Evolutionary conservation across 2,888 invertebrate genomes (phyloP), one percentile per base, ranked within the genome.

Genomic region (Macrosoma leucophasiata): DNA sequence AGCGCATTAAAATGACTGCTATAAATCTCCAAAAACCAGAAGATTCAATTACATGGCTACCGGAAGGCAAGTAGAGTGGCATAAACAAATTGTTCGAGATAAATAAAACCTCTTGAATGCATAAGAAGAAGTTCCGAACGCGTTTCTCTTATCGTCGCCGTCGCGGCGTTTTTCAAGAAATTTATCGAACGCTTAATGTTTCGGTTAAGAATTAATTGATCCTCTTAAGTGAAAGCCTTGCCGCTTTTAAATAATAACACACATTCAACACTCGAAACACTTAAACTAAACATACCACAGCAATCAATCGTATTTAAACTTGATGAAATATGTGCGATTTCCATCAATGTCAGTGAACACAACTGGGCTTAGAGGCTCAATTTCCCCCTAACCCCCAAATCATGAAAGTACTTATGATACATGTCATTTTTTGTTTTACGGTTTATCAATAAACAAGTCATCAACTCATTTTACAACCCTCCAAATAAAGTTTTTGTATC

Each of bases 1-100:
- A 76, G 77, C 75, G 72, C 68, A 65, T 68, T 66, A 60, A 62
- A 69, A 75, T 62, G 67, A 52, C 44, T 36, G 44, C 53, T 42
- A 73, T 82, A 73, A 79, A 81, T 79, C 76, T 74, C 59, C 57
- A 33, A 69, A 78, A 79, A 77, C 79, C 77, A 77, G 73, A 77
- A 76, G 81, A 81, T 81, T 81, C 78, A 81, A 81, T 82, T 77
- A 84, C 70, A 73, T 61, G 52, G 75, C 82, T 82, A 79, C 82
- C 75, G 79, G 72, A 78, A 73, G 64, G 66, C 71, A 59, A 55
- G 54, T 61, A 61, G 62, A 76, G 72, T 81, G 82, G 73, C 81
- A 79, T 67, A 79, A 79, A 84, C 82, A 78, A 84, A 84, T 82
- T 81, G 74, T 72, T 57, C 60, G 70, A 79, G 78, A 84, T 82